phyloP scores from a whole-genome alignment of 2,797 vertebrate genomes.

The Falco biarmicus region DNA sequence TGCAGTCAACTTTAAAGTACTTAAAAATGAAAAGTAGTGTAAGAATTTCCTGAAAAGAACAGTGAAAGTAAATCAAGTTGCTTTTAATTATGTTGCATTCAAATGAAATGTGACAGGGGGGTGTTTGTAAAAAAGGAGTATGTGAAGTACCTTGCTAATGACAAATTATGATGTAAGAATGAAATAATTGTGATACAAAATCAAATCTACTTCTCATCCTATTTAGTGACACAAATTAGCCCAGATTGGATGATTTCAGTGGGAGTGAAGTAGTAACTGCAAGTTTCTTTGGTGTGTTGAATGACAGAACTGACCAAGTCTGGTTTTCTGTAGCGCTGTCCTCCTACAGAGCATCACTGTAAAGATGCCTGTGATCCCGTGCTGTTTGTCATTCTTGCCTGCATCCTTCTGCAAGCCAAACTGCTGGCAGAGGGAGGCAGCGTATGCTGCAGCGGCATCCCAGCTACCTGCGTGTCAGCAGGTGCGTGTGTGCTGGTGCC shows the following conservation, averaged over 20 bases:
- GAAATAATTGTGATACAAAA: neutral
- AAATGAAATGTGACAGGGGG: neutral
- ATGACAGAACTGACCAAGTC: neutral
- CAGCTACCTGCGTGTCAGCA: neutral
- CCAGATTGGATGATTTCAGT: neutral
- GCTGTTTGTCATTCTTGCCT: accelerated
- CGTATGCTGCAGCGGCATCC: neutral
- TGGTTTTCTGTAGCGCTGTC: neutral
- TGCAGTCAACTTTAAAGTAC: neutral
- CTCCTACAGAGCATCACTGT: neutral
- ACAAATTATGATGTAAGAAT: neutral
- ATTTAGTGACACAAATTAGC: neutral
- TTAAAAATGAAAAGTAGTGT: neutral
- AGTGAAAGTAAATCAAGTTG: neutral
- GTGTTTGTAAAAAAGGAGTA: neutral
- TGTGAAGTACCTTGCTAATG: neutral
- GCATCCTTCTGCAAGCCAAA: too few species aligned
- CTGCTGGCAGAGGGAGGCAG: neutral
- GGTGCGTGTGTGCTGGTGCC: accelerated
- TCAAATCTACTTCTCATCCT: neutral
- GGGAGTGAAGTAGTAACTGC: neutral
- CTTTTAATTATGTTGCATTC: neutral
- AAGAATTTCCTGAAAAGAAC: neutral
- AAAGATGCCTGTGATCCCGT: accelerated
- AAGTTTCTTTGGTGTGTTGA: neutral